Evolutionary conservation across 64 coral and sea anemone species (phyloP).

Genomic region (Anthopleura sola): DNA sequence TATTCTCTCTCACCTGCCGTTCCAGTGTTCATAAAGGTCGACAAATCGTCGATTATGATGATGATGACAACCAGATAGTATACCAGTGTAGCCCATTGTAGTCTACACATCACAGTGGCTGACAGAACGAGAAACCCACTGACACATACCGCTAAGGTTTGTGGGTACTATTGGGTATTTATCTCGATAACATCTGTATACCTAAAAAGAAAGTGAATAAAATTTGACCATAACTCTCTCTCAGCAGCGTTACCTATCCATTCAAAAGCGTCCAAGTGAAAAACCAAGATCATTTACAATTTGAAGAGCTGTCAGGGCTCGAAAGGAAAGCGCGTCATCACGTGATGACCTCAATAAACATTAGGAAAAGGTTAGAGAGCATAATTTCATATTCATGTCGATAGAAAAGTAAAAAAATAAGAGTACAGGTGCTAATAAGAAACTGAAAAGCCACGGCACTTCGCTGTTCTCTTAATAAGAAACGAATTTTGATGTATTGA

Average conservation of each 20-base stretch:
- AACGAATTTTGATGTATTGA: no score
- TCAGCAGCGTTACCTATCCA: background rate
- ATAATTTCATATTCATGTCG: background rate
- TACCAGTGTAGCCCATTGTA: slow-evolving; percentile 2
- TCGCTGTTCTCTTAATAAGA: no score
- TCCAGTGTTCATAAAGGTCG: background rate
- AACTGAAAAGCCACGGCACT: background rate
- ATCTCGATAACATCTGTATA: background rate
- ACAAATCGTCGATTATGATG: background rate
- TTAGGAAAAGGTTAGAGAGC: background rate
- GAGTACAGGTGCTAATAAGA: background rate
- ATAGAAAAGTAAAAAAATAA: background rate
- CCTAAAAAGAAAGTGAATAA: background rate
- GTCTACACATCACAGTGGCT: slow-evolving; percentile 17
- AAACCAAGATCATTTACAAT: no score
- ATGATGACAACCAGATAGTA: background rate
- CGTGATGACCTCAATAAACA: background rate
- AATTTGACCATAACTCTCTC: no score
- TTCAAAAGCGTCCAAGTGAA: background rate
- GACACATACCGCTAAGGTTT: slow-evolving; percentile 14
- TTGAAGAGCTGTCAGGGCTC: background rate
- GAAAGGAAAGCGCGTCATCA: background rate
- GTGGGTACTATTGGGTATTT: background rate
- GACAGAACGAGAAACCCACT: background rate
- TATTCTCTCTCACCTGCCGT: background rate